These are phyloP conservation scores for Ameiurus melas DNA, from an alignment of 2,113 vertebrate genomes.

Conservation along the genomic window DNA sequence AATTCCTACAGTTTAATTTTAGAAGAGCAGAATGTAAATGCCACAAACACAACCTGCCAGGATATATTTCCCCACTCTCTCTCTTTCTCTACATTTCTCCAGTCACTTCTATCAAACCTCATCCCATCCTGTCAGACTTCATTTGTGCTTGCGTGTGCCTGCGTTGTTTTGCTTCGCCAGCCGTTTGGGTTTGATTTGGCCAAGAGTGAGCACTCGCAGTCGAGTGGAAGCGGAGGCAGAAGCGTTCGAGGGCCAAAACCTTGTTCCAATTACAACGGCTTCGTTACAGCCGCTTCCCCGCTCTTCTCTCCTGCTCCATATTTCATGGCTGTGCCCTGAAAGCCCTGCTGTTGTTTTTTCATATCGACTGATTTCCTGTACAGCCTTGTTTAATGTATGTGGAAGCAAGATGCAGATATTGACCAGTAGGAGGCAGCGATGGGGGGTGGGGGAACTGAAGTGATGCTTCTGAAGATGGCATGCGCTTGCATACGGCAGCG, in stretches of 20 bases:
- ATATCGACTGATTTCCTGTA: conserved; percentile 60
- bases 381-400: conserved; percentile 46
- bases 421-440: conserved; percentile 55
- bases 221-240: conserved; percentile 65
- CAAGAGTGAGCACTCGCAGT: conserved; percentile 59
- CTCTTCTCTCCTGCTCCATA: conserved; percentile 56
- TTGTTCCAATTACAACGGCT: conserved; percentile 75
- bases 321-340: conserved; percentile 67
- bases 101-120: conserved; percentile 62
- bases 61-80: not conserved
- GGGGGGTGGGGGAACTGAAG: conserved; percentile 29
- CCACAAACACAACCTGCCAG: not conserved
- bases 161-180: conserved; percentile 68
- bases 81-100: conserved; percentile 35
- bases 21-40: conserved; percentile 6
- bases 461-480: conserved; percentile 17
- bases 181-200: conserved; percentile 75
- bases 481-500: conserved; percentile 36
- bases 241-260: conserved; percentile 64
- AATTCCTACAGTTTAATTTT: not conserved
- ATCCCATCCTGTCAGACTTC: conserved; percentile 59
- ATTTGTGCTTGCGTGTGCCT: conserved; percentile 64
- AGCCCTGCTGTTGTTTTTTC: conserved; percentile 63
- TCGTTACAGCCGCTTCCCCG: conserved; percentile 62
- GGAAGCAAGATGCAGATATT: conserved; percentile 47